Percentiles rank a stretch among this genome's conserved stretches.
Evolutionary conservation across 2,888 invertebrate genomes (phyloP).

Genomic region (Hydroisotoma schaefferi): DNA sequence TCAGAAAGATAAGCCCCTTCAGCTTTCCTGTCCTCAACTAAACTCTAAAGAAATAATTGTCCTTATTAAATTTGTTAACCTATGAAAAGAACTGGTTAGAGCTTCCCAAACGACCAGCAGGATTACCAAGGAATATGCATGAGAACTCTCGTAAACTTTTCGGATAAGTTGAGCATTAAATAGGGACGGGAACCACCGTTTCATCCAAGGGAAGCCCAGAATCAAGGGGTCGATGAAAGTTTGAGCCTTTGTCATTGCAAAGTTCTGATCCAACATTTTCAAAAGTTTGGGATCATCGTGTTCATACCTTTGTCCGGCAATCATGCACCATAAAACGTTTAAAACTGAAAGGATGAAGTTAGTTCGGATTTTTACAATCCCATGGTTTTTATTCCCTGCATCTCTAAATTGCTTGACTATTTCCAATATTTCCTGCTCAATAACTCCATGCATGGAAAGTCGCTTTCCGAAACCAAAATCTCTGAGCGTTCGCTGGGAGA

Average conservation of each 20-base stretch:
- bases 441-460: constrained; percentile 37
- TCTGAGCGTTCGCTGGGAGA: constrained; percentile 7
- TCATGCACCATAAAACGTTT: constrained; percentile 47
- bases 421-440: constrained; percentile 28
- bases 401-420: constrained; percentile 20
- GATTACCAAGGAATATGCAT: constrained; percentile 12
- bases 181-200: constrained; percentile 6
- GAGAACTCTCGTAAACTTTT: constrained; percentile 16
- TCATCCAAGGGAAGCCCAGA: neutral
- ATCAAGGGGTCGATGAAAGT: constrained; percentile 19
- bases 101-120: neutral
- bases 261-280: constrained; percentile 34
- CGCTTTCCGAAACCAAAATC: constrained; percentile 18
- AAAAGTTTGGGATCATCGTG: constrained; percentile 42
- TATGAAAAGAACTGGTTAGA: neutral
- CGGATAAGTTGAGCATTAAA: neutral
- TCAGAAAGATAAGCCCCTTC: constrained; percentile 22
- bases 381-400: constrained; percentile 12
- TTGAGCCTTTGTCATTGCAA: constrained; percentile 25
- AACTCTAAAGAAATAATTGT: constrained; percentile 1
- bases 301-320: constrained; percentile 40
- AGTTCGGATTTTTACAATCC: constrained; percentile 20
- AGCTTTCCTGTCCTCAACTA: constrained; percentile 22
- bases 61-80: neutral
- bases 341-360: constrained; percentile 29